These are phyloP conservation scores for Agelas oroides DNA, from an alignment of 37 sponge, comb jelly and placozoan genomes.

Conservation along the genomic window DNA sequence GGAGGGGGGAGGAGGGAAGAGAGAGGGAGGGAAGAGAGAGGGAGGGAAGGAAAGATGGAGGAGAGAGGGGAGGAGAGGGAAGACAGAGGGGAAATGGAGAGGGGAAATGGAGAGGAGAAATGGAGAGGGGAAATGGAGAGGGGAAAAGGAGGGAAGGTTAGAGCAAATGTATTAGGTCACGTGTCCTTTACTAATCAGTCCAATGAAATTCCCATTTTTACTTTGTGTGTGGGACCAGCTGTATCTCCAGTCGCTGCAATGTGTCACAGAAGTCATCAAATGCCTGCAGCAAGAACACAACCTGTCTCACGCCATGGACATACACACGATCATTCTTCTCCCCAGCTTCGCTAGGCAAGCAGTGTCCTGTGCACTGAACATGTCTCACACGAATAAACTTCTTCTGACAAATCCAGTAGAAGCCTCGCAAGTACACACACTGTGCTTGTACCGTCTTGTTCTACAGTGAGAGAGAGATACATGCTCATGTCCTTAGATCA, in stretches of 20 bases:
- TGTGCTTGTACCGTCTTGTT: constrained; percentile 33
- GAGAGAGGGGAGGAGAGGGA: background rate
- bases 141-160: background rate
- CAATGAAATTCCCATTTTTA: background rate
- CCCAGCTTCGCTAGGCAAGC: background rate
- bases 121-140: background rate
- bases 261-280: constrained; percentile 46
- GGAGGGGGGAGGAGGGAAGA: background rate
- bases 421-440: constrained; percentile 47
- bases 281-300: background rate
- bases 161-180: no score
- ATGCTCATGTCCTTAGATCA: no score
- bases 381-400: background rate
- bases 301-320: background rate
- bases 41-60: background rate
- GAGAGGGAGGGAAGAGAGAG: background rate
- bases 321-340: background rate
- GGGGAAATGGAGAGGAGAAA: no score
- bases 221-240: constrained; percentile 21
- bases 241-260: constrained; percentile 34
- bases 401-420: constrained; percentile 45
- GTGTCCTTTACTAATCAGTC: no score
- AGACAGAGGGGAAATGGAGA: background rate
- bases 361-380: no score
- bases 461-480: constrained; percentile 5